Evolutionary conservation across 2,113 vertebrate genomes (phyloP).

Genomic region (Struthio camelus): DNA sequence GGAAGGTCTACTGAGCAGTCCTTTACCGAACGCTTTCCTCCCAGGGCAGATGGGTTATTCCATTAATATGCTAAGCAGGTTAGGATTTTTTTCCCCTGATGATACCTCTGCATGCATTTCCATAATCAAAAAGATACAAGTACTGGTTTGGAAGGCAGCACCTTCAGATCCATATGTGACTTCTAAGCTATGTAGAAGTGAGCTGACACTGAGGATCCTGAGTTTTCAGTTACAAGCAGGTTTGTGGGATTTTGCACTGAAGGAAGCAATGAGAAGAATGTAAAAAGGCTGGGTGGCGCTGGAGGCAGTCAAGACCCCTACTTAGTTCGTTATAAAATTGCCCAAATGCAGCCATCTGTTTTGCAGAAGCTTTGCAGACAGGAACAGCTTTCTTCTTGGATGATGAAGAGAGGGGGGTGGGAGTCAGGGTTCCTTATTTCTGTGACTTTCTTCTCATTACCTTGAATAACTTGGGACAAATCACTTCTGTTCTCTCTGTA

Average conservation of each 20-base stretch:
- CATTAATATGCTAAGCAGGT: background rate
- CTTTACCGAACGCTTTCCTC: background rate
- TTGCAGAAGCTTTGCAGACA: background rate
- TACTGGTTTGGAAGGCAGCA: constrained; percentile 4
- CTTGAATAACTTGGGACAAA: background rate
- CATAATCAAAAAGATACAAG: constrained; percentile 24
- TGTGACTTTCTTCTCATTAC: background rate
- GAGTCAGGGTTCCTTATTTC: background rate
- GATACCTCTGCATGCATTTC: background rate
- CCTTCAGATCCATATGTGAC: background rate
- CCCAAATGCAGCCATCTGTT: background rate
- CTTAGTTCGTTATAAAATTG: background rate
- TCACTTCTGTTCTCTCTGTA: background rate
- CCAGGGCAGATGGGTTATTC: background rate
- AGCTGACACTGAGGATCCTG: background rate
- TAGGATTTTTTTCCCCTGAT: background rate
- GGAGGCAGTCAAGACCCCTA: background rate
- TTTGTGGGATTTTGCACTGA: background rate
- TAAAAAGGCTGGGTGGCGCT: background rate
- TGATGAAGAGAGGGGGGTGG: background rate
- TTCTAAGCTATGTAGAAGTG: constrained; percentile 6
- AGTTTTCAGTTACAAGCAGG: background rate
- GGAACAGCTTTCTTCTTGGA: background rate
- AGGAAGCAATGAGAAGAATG: background rate
- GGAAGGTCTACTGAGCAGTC: background rate